Evolutionary conservation across 2,797 vertebrate genomes (phyloP).

Genomic region (Cossypha niveicapilla): DNA sequence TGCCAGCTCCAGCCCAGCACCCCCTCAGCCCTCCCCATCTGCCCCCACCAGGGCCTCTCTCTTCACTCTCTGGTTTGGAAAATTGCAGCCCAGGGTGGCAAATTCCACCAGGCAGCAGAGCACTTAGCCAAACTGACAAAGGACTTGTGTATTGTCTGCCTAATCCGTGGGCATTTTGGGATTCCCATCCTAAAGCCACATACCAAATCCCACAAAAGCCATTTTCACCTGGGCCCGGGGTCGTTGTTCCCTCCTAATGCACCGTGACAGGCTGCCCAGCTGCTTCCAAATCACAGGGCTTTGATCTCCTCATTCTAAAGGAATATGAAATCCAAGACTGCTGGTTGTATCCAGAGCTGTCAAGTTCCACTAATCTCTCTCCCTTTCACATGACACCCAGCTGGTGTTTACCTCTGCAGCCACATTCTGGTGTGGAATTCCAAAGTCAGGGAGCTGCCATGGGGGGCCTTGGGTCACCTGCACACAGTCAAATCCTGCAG

Average conservation of each 20-base stretch:
- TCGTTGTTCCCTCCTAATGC: slow-evolving; percentile 21
- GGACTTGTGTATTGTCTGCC: not conserved
- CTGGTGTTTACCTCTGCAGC: slow-evolving; percentile 13
- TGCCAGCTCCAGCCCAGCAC: not conserved
- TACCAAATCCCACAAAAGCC: not conserved
- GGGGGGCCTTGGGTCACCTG: not conserved
- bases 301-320: slow-evolving; percentile 25
- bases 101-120: not conserved
- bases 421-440: not conserved
- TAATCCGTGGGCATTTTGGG: slow-evolving; percentile 6
- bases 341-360: not conserved
- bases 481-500: not conserved
- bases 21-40: not conserved
- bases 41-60: rapidly evolving
- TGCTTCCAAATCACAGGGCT: not conserved
- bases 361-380: not conserved
- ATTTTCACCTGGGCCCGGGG: not conserved
- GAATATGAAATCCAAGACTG: not conserved
- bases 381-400: not conserved
- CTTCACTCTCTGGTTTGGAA: not conserved
- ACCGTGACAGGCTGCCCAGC: not conserved
- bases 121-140: not conserved
- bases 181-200: slow-evolving; percentile 18
- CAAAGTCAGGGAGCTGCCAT: not conserved
- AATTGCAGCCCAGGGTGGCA: not conserved